Percentiles rank a stretch among this genome's conserved stretches.
These are phyloP conservation scores for Blomia tropicalis DNA, from an alignment of 2,888 invertebrate species.

Conservation along the genomic window DNA sequence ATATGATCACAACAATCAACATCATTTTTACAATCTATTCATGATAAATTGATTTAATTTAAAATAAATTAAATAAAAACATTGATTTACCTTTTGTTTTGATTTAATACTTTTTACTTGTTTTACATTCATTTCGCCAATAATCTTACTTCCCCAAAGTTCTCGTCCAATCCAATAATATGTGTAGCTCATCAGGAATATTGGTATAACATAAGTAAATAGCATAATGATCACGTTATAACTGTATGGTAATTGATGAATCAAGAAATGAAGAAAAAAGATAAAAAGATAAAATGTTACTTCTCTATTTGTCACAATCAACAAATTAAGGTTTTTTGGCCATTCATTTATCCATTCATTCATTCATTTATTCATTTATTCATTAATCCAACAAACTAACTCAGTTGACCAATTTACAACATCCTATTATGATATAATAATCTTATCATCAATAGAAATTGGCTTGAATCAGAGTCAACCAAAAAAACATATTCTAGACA, in stretches of 20 bases:
- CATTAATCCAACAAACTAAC: too few species aligned
- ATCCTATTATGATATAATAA: too few species aligned
- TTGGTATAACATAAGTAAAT: slow-evolving; percentile 81
- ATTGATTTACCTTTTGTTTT: slow-evolving; percentile 20
- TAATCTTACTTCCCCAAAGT: slow-evolving; percentile 85
- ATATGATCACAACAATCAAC: slow-evolving; percentile 38
- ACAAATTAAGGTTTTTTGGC: too few species aligned
- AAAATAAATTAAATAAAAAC: neutral
- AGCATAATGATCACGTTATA: slow-evolving; percentile 78
- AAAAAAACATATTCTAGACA: too few species aligned
- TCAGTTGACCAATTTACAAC: too few species aligned
- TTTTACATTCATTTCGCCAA: slow-evolving; percentile 79
- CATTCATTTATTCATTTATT: too few species aligned
- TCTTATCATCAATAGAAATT: too few species aligned
- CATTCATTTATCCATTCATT: too few species aligned
- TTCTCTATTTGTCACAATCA: too few species aligned
- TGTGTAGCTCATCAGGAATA: slow-evolving; percentile 74
- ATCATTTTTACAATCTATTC: slow-evolving; percentile 35
- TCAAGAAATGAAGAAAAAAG: too few species aligned
- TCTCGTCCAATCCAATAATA: slow-evolving; percentile 75
- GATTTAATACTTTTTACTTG: slow-evolving; percentile 65
- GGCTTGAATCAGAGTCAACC: too few species aligned
- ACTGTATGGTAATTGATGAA: slow-evolving; percentile 46
- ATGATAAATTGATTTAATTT: neutral
- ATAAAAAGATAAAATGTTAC: neutral